phyloP scores from a whole-genome alignment of 2,888 invertebrate genomes.

The Dugesia japonica region DNA sequence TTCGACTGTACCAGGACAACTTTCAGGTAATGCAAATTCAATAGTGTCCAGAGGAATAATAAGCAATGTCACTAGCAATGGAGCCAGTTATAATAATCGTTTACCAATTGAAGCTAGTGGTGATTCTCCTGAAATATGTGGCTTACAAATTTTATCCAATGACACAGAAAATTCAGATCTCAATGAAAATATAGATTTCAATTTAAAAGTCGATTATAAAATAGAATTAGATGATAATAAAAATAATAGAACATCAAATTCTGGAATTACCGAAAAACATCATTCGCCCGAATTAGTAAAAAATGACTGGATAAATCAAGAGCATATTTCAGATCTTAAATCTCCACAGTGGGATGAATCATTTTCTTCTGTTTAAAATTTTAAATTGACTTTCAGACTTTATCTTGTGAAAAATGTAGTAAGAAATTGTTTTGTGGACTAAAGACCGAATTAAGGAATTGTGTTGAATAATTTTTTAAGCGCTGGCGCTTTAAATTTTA shows the following conservation, averaged over 20 bases:
- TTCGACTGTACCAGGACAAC: neutral
- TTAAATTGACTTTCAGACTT: conserved; percentile 6
- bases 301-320: conserved; percentile 16
- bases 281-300: neutral
- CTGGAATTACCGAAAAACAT: neutral
- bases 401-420: neutral
- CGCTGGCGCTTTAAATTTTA: conserved; percentile 8
- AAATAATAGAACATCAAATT: neutral
- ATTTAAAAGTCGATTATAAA: conserved; percentile 2
- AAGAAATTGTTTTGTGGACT: conserved; percentile 20
- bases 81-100: neutral
- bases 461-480: conserved; percentile 7
- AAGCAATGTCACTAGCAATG: neutral
- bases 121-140: neutral
- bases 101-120: neutral
- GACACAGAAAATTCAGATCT: neutral
- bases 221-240: neutral
- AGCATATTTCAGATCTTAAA: conserved; percentile 1
- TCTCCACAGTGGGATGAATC: conserved; percentile 1
- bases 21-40: neutral
- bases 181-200: neutral
- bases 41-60: neutral
- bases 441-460: conserved; percentile 20
- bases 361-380: conserved; percentile 13
- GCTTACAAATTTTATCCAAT: neutral